Evolutionary conservation across 2,888 invertebrate species (phyloP), one percentile per base, ranked within the genome.

Genomic region (Melikaiella ostensackeni): DNA sequence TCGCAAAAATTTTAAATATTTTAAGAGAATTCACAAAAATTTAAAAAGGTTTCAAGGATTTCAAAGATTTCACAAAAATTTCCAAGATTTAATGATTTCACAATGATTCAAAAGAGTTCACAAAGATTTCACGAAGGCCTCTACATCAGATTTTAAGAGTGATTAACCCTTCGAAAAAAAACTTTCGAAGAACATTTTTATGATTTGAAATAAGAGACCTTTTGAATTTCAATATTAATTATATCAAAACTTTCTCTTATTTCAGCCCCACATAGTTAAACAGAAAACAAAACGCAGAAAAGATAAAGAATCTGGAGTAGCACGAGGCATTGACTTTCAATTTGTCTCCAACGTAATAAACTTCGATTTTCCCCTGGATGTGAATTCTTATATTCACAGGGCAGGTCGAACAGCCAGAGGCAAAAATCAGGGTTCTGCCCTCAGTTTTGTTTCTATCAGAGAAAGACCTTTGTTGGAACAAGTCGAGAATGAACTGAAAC

Each of bases 251-350:
- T 13, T 21, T 30, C 77, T 80, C 77, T 80, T 75, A 30, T 84
- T 85, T 38, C 63, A 91, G 90, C 90, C 91, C 42, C 90, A 91
- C 59, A 0, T 83, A 27, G 9, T 87, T 0, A 88, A 89, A 77
- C 83, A 86, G 6, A 92, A 90, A 81, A 87, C 90, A 11, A 94
- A 94, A 87, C 93, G 96, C 27, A 95, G 94, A 86, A 95, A 95
- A 84, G 98, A 98, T 91, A 96, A 96, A 86, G 99, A 99, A 91
- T 98, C 98, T 0, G 98, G 99, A 19, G 97, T 98, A 19, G 97
- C 99, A 0, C 94, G 99, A 79, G 99, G 99, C 75, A 98, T 99
- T 76, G 99, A 99, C 92, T 99, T 99, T 91, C 98, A 99, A 88
- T 96, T 96, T 91, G 99, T 99, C 0, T 95, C 98, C 9, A 99